Evolutionary conservation across 2,797 vertebrate genomes (phyloP), one percentile per base, ranked within the genome.

Genomic region (Eupleurogrammus muticus): DNA sequence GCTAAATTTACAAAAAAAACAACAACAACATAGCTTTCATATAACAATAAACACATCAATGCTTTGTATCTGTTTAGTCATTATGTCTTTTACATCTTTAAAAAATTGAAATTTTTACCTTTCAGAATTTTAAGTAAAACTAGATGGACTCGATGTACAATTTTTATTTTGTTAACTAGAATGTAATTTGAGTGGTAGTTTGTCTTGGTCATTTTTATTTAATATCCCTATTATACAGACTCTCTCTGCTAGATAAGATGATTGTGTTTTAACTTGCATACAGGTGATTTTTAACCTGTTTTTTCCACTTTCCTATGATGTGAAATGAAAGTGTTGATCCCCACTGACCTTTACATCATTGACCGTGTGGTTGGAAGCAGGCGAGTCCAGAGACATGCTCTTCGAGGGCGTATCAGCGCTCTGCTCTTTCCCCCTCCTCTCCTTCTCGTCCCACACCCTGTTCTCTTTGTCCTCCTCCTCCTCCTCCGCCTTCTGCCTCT

Each of bases 381-480:
- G 92, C 0, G 92, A 93, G 81, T 94, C 94, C 76, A 94, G 87
- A 35, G 94, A 94, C 81, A 89, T 88, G 28, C 90, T 94, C 75
- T 95, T 94, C 0, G 87, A 85, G 35, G 89, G 92, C 0, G 83
- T 66, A 21, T 93, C 93, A 5, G 83, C 55, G 23, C 73, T 85
- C 80, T 81, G 93, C 20, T 93, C 92, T 72, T 94, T 92, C 16
- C 78, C 86, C 93, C 87, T 95, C 91, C 81, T 95, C 23, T 95
- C 85, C 34, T 90, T 83, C 16, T 88, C 75, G 1, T 77, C 57
- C 74, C 75, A 67, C 5, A 69, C 73, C 14, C 63, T 79, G 92
- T 90, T 96, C 86, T 86, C 94, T 64, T 93, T 84, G 59, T 84
- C 93, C 48, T 93, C 89, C 52, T 87, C n/a, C n/a, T n/a, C 84